A percentile compares a stretch with the other conserved stretches of the same genome.
phyloP scores from a whole-genome alignment of 2,797 vertebrate genomes.

The Botia kubotai region DNA sequence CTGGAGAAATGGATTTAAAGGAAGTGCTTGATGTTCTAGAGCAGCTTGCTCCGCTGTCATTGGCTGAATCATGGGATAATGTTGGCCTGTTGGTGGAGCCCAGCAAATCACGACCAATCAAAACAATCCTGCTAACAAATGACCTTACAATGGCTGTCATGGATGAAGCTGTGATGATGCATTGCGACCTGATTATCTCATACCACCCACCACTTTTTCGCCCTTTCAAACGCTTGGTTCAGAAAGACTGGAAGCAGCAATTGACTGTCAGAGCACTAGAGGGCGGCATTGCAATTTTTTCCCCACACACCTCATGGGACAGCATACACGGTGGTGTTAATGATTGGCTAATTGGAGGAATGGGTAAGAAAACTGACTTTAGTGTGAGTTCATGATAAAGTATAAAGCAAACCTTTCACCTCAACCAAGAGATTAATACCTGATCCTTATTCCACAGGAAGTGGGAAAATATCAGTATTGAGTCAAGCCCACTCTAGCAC shows the following conservation, averaged over 20 bases:
- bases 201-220: constrained; percentile 93
- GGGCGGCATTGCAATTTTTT: constrained; percentile 87
- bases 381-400: neutral
- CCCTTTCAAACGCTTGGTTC: constrained; percentile 84
- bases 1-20: constrained; percentile 79
- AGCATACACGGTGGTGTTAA: constrained; percentile 88
- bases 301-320: constrained; percentile 93
- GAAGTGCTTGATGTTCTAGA: constrained; percentile 82
- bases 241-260: constrained; percentile 90
- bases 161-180: constrained; percentile 83
- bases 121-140: constrained; percentile 88
- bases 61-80: constrained; percentile 95
- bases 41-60: constrained; percentile 85
- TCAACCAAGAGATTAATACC: neutral
- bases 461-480: constrained; percentile 77
- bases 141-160: constrained; percentile 90
- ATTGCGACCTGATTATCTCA: constrained; percentile 86
- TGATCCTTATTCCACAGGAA: constrained; percentile 65
- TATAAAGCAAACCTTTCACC: neutral
- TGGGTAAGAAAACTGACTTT: constrained; percentile 81
- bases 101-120: constrained; percentile 79
- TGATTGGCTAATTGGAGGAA: constrained; percentile 87
- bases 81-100: constrained; percentile 94
- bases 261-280: constrained; percentile 87
- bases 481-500: constrained; percentile 66